These are phyloP conservation scores for Rissa tridactyla DNA, from an alignment of 2,113 vertebrate species.

Conservation along the genomic window DNA sequence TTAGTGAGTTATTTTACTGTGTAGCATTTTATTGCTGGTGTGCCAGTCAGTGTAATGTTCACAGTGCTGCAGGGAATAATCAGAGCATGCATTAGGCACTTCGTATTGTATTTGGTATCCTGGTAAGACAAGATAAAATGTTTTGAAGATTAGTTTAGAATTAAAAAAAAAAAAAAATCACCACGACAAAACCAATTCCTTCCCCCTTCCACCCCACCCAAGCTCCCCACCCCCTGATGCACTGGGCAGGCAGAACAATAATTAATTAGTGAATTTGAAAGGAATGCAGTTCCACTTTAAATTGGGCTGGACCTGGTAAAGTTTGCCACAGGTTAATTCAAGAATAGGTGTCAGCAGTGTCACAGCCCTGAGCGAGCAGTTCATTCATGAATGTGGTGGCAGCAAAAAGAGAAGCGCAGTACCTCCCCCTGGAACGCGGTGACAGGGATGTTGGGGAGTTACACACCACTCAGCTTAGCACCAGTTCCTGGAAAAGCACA, in stretches of 20 bases:
- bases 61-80: conserved; percentile 33
- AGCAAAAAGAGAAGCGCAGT: neutral
- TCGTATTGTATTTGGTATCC: neutral
- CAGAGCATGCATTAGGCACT: conserved; percentile 25
- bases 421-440: neutral
- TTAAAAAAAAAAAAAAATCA: neutral
- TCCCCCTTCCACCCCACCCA: neutral
- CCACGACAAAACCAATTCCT: neutral
- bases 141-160: conserved; percentile 30
- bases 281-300: neutral
- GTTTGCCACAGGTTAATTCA: neutral
- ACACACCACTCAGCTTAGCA: neutral
- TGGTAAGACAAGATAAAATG: conserved; percentile 51
- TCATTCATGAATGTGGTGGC: neutral
- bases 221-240: no score
- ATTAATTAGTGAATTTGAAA: neutral
- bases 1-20: conserved; percentile 35
- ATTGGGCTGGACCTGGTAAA: neutral
- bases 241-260: neutral
- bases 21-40: conserved; percentile 19
- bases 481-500: neutral
- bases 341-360: neutral
- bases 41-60: conserved; percentile 41
- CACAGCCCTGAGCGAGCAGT: neutral
- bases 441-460: neutral